Evolutionary conservation across 2,113 vertebrate genomes (phyloP).

Genomic region (Protomyctophum bolini): DNA sequence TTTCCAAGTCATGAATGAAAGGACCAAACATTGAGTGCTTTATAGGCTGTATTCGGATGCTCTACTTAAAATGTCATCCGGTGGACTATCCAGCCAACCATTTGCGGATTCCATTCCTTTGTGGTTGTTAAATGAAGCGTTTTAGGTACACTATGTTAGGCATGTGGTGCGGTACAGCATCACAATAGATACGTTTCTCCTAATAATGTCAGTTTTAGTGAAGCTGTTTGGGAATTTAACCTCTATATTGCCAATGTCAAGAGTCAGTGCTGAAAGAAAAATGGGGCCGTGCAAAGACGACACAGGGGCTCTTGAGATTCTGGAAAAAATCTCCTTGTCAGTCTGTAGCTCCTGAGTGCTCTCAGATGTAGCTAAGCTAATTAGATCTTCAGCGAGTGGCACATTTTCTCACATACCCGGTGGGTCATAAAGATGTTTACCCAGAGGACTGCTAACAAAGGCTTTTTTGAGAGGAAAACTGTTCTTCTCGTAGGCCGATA

Average conservation of each 20-base stretch:
- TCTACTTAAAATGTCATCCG: slow-evolving; percentile 22
- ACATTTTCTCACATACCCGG: slow-evolving; percentile 67
- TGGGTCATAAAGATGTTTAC: slow-evolving; percentile 74
- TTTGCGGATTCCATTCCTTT: slow-evolving; percentile 26
- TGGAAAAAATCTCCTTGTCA: slow-evolving; percentile 43
- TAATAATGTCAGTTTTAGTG: slow-evolving; percentile 4
- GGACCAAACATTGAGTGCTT: slow-evolving; percentile 34
- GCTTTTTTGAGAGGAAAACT: slow-evolving; percentile 56
- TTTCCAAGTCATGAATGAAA: slow-evolving; percentile 46
- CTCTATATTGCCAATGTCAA: neutral
- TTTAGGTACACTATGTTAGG: slow-evolving; percentile 5
- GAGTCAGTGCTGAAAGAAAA: slow-evolving; percentile 27
- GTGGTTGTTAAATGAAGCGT: slow-evolving; percentile 31
- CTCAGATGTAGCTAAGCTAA: slow-evolving; percentile 75
- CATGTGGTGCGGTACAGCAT: slow-evolving; percentile 3
- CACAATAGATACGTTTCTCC: neutral
- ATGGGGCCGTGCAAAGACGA: slow-evolving; percentile 29
- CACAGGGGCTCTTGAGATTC: slow-evolving; percentile 55
- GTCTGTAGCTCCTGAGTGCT: slow-evolving; percentile 69
- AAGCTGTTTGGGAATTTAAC: slow-evolving; percentile 13
- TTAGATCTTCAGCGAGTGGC: slow-evolving; percentile 69
- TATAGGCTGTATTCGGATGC: slow-evolving; percentile 28
- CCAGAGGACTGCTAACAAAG: slow-evolving; percentile 66
- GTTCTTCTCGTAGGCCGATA: slow-evolving; percentile 27
- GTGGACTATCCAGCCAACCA: slow-evolving; percentile 17